These are phyloP conservation scores for Tipula unca DNA, from an alignment of 2,888 invertebrate species.

Conservation along the genomic window DNA sequence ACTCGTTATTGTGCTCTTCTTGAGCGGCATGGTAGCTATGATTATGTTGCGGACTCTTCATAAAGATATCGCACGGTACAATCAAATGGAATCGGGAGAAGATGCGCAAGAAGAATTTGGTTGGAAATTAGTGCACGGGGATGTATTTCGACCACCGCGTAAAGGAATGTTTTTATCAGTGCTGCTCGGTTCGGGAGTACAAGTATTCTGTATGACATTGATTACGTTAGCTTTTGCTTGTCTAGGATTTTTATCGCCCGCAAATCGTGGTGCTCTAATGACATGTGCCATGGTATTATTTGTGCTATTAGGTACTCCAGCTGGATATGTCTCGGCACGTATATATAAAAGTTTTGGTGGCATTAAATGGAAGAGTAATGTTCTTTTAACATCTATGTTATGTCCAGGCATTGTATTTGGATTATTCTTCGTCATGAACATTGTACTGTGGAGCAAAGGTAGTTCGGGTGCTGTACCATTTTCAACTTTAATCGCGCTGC, in stretches of 20 bases:
- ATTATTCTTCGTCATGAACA: conserved; percentile 95
- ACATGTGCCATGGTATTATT: conserved; percentile 95
- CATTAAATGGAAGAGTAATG: conserved; percentile 97
- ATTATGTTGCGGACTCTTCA: conserved; percentile 93
- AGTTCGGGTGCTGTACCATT: conserved; percentile 97
- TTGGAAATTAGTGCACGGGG: conserved; percentile 99
- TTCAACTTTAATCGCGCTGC: conserved; percentile 84
- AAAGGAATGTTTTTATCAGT: conserved; percentile 95
- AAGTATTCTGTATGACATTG: conserved; percentile 90
- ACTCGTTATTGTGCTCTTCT: conserved; percentile 89
- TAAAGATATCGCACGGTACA: conserved; percentile 97
- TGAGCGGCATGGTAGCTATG: conserved; percentile 99
- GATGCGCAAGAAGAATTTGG: conserved; percentile 77
- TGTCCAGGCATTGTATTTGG: conserved; percentile 94
- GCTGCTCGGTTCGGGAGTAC: conserved; percentile 91
- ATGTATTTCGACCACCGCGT: conserved; percentile 92
- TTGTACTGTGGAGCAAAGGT: conserved; percentile 90
- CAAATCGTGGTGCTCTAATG: conserved; percentile 97
- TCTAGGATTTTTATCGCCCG: conserved; percentile 95
- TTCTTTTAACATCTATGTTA: conserved; percentile 89
- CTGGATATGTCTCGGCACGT: conserved; percentile 93
- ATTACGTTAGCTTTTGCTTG: conserved; percentile 98
- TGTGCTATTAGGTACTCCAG: conserved; percentile 93
- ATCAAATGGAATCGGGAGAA: conserved; percentile 85
- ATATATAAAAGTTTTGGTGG: conserved; percentile 99